Conservation (phyloP, 2,113 vertebrate species). For the Entomyzon cyanotis region DNA sequence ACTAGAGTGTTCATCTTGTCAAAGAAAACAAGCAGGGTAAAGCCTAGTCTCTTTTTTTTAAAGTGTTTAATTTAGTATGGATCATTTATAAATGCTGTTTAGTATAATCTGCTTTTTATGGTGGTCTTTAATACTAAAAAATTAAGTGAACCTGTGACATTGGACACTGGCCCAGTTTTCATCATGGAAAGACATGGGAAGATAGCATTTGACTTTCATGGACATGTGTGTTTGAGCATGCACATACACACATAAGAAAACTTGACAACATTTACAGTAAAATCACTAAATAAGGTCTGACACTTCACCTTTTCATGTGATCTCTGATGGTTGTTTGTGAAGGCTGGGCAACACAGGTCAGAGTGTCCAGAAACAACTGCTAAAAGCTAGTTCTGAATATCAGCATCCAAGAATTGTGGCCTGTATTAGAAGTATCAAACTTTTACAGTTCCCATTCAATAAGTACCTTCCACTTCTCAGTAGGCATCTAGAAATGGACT, state of each 20-base stretch:
- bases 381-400: neutral
- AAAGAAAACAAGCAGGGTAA: neutral
- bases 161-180: neutral
- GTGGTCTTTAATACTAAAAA: neutral
- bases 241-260: neutral
- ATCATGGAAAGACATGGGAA: neutral
- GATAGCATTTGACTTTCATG: neutral
- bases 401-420: neutral
- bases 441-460: neutral
- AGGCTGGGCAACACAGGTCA: neutral
- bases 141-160: neutral
- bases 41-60: neutral
- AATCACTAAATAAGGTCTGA: neutral
- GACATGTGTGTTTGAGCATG: neutral
- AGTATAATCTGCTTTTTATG: neutral
- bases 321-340: neutral
- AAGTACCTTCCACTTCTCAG: neutral
- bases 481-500: neutral
- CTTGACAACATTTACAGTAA: neutral
- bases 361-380: neutral
- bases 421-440: neutral
- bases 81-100: neutral
- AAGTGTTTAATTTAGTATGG: neutral
- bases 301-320: neutral
- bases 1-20: neutral